These are phyloP conservation scores for Esox masquinongy DNA, from an alignment of 2,797 vertebrate species.

Conservation along the genomic window DNA sequence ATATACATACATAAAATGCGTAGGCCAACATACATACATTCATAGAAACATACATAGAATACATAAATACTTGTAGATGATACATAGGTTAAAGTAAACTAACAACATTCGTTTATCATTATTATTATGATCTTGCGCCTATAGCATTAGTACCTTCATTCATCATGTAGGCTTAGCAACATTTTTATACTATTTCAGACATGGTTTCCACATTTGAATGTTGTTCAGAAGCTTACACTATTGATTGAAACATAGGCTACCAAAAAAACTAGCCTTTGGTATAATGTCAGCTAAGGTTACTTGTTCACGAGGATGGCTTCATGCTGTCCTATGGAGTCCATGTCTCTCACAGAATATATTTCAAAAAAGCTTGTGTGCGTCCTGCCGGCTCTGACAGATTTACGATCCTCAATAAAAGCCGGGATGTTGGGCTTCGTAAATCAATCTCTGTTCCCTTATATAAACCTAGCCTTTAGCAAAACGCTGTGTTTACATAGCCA, in stretches of 20 bases:
- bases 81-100: background rate
- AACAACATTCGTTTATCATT: background rate
- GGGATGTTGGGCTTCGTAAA: conserved; percentile 81
- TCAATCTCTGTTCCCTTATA: conserved; percentile 82
- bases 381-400: conserved; percentile 84
- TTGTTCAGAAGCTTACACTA: background rate
- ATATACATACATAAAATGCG: background rate
- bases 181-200: background rate
- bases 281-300: conserved; percentile 19
- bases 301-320: conserved; percentile 36
- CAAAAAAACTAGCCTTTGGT: background rate
- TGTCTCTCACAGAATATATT: conserved; percentile 59
- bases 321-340: conserved; percentile 40
- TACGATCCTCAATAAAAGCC: conserved; percentile 87
- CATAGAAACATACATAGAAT: background rate
- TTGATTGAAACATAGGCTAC: background rate
- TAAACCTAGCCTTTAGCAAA: conserved; percentile 67
- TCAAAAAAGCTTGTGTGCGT: conserved; percentile 64
- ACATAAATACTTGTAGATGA: background rate
- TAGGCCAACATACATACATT: background rate
- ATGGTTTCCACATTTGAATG: background rate
- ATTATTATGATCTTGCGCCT: background rate
- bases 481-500: conserved; percentile 48
- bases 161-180: background rate
- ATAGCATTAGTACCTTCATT: background rate